These are phyloP conservation scores for Drosophila mettleri DNA, from an alignment of 2,888 invertebrate species.

Conservation along the genomic window DNA sequence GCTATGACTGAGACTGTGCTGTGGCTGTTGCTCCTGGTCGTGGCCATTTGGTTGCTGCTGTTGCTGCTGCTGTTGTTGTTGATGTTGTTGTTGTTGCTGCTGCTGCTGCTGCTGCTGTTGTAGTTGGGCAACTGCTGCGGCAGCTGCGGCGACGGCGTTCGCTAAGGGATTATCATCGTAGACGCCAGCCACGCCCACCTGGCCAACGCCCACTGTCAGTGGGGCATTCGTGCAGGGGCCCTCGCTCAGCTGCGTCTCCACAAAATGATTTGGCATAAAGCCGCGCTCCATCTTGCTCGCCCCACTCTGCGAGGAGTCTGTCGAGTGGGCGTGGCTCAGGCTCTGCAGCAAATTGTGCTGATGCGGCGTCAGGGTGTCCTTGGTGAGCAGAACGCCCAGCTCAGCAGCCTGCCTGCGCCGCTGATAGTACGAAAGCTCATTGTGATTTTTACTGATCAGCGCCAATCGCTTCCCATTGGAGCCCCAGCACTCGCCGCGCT, in stretches of 20 bases:
- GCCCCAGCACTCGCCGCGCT: constrained; percentile 85
- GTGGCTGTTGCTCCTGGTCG: constrained; percentile 29
- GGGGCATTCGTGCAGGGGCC: constrained; percentile 40
- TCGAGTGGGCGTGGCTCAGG: constrained; percentile 75
- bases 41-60: constrained; percentile 27
- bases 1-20: constrained; percentile 10
- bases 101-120: constrained; percentile 59
- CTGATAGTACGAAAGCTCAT: constrained; percentile 84
- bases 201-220: constrained; percentile 26
- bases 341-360: constrained; percentile 76
- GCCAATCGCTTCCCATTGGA: constrained; percentile 83
- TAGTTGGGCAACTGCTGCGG: constrained; percentile 58
- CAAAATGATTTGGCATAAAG: constrained; percentile 84
- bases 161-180: constrained; percentile 69
- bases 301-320: constrained; percentile 81
- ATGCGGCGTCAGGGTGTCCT: constrained; percentile 75
- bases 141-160: constrained; percentile 65
- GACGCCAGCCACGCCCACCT: constrained; percentile 34
- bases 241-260: constrained; percentile 83
- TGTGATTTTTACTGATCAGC: constrained; percentile 82
- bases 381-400: constrained; percentile 80
- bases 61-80: constrained; percentile 46
- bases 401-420: constrained; percentile 83
- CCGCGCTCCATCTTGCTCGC: constrained; percentile 80
- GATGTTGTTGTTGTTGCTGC: constrained; percentile 57